phyloP scores from a whole-genome alignment of 2,888 invertebrate genomes.

The Perizoma affinitatum region DNA sequence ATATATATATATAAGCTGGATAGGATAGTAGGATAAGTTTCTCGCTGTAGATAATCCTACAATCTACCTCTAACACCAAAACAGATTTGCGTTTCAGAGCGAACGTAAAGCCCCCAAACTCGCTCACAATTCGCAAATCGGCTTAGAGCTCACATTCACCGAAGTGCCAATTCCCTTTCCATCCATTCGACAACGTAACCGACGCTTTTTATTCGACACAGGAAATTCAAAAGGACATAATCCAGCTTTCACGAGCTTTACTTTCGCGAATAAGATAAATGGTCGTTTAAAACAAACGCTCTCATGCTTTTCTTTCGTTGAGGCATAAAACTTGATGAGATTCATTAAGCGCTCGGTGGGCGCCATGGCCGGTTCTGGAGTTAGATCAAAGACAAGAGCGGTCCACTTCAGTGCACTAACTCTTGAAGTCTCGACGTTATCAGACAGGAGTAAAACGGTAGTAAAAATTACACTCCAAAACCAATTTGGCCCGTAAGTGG shows the following conservation, averaged over 20 bases:
- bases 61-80: too few species aligned
- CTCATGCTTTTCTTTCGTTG: conserved; percentile 58
- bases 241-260: conserved; percentile 66
- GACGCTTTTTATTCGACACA: conserved; percentile 48
- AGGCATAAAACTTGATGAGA: conserved; percentile 64
- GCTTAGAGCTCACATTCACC: conserved; percentile 63
- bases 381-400: conserved; percentile 73
- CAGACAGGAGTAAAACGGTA: conserved; percentile 73
- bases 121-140: conserved; percentile 61
- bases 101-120: conserved; percentile 62
- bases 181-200: conserved; percentile 33
- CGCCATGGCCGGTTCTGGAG: conserved; percentile 51
- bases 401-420: conserved; percentile 62
- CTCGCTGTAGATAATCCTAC: too few species aligned
- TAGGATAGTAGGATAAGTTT: too few species aligned
- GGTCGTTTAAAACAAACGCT: conserved; percentile 59
- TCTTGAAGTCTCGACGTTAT: conserved; percentile 63
- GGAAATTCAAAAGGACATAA: conserved; percentile 62
- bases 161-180: conserved; percentile 53
- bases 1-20: too few species aligned
- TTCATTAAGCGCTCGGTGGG: conserved; percentile 51
- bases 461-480: conserved; percentile 78
- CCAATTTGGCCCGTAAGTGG: conserved; percentile 65
- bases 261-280: conserved; percentile 67
- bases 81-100: conserved; percentile 56